Percentiles rank a stretch among this genome's conserved stretches.
phyloP scores from a whole-genome alignment of 2,797 vertebrate species.

The Sebastiscus albofasciatus region DNA sequence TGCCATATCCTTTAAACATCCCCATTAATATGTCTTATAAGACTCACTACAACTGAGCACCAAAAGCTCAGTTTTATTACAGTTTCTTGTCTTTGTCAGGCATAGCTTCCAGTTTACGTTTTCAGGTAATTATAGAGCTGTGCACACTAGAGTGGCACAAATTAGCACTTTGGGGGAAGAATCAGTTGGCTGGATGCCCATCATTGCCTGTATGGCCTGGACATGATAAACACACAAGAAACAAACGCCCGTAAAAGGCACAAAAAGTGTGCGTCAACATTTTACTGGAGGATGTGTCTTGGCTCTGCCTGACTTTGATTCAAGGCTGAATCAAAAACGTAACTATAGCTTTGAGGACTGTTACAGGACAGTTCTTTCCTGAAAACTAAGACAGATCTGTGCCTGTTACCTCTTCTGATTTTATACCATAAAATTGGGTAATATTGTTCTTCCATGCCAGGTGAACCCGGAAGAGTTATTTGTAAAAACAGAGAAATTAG shows the following conservation, averaged over 20 bases:
- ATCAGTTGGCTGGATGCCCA: slow-evolving; percentile 82
- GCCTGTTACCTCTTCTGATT: not conserved
- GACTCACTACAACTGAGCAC: slow-evolving; percentile 69
- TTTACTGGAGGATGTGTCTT: slow-evolving; percentile 44
- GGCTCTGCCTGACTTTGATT: slow-evolving; percentile 15
- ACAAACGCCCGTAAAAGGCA: slow-evolving; percentile 65
- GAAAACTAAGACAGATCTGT: slow-evolving; percentile 12
- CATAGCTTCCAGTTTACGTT: slow-evolving; percentile 87
- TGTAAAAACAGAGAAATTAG: slow-evolving; percentile 8
- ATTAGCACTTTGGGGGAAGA: slow-evolving; percentile 83
- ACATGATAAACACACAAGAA: slow-evolving; percentile 74
- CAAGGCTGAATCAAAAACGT: slow-evolving; percentile 1
- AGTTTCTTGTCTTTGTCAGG: slow-evolving; percentile 82
- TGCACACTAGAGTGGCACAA: slow-evolving; percentile 82
- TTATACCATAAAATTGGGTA: not conserved
- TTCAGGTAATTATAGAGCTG: slow-evolving; percentile 86
- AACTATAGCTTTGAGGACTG: not conserved
- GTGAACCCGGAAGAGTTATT: not conserved
- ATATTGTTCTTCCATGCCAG: not conserved
- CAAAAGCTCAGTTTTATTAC: slow-evolving; percentile 82
- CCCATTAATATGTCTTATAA: slow-evolving; percentile 79
- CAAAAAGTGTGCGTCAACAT: slow-evolving; percentile 60
- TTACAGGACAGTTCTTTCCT: not conserved
- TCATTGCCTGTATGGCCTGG: slow-evolving; percentile 75
- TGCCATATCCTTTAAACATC: slow-evolving; percentile 77